Percentiles rank a stretch among this genome's conserved stretches.
These are phyloP conservation scores for Myripristis jacobus DNA, from an alignment of 2,797 vertebrate species.

Conservation along the genomic window DNA sequence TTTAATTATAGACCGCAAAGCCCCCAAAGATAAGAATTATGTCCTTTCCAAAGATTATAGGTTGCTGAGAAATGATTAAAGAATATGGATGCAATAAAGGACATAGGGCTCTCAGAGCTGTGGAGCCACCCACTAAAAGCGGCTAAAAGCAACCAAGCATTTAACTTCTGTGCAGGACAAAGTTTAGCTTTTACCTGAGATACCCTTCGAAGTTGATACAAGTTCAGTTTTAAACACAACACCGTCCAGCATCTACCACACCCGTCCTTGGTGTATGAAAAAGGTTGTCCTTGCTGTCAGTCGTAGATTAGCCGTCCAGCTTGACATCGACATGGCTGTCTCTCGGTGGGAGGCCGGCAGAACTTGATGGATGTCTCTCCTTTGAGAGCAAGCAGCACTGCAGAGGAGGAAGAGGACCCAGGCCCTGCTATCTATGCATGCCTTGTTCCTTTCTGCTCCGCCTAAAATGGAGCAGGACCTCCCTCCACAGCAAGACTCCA, in stretches of 20 bases:
- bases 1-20: slow-evolving; percentile 66
- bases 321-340: slow-evolving; percentile 68
- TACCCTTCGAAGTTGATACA: slow-evolving; percentile 62
- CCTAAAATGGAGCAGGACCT: slow-evolving; percentile 70
- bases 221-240: slow-evolving; percentile 51
- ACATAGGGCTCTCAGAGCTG: slow-evolving; percentile 20
- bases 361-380: slow-evolving; percentile 75
- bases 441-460: slow-evolving; percentile 61
- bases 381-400: slow-evolving; percentile 57
- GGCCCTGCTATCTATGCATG: slow-evolving; percentile 69
- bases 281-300: slow-evolving; percentile 71
- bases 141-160: slow-evolving; percentile 32
- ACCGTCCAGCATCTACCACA: slow-evolving; percentile 19
- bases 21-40: slow-evolving; percentile 55
- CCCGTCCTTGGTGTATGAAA: slow-evolving; percentile 29
- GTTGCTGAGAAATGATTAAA: slow-evolving; percentile 63
- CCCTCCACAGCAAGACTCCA: slow-evolving; percentile 66
- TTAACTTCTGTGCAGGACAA: slow-evolving; percentile 25
- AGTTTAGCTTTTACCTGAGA: slow-evolving; percentile 51
- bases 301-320: slow-evolving; percentile 62
- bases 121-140: slow-evolving; percentile 30
- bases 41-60: slow-evolving; percentile 69
- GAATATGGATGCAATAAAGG: slow-evolving; percentile 62
- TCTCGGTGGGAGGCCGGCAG: slow-evolving; percentile 61
- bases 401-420: slow-evolving; percentile 43